These are phyloP conservation scores for Myiozetetes cayanensis DNA, from an alignment of 2,113 vertebrate genomes.

Conservation along the genomic window DNA sequence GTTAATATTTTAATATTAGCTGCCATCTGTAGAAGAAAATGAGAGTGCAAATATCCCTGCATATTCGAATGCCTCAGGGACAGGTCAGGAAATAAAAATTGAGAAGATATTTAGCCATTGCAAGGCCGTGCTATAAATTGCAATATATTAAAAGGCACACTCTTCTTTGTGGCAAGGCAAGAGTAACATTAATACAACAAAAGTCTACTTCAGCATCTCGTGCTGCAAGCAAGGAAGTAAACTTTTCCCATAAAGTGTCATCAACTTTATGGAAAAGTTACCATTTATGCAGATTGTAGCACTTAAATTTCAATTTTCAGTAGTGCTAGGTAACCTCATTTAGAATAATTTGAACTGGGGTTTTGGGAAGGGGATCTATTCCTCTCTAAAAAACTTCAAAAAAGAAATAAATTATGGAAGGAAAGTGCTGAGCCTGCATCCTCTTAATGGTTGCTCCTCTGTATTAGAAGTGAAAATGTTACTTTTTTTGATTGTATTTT, in stretches of 20 bases:
- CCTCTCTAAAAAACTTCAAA: background rate
- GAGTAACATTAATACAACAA: background rate
- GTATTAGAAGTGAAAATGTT: background rate
- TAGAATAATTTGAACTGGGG: background rate
- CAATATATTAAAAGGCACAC: background rate
- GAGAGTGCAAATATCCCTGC: background rate
- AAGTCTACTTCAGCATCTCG: background rate
- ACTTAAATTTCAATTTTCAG: background rate
- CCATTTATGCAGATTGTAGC: background rate
- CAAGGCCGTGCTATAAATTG: background rate
- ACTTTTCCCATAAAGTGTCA: background rate
- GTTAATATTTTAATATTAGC: background rate
- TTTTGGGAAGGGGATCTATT: background rate
- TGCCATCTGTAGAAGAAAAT: background rate
- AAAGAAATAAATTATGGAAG: background rate
- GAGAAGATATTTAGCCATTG: background rate
- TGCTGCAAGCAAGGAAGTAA: background rate
- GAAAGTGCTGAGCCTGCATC: background rate
- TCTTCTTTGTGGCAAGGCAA: background rate
- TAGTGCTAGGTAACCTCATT: background rate
- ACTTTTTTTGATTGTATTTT: background rate
- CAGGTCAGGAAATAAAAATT: background rate
- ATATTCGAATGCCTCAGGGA: background rate
- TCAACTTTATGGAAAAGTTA: background rate
- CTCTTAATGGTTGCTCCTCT: background rate